phyloP scores from a whole-genome alignment of 2,797 vertebrate species.

The Peromyscus eremicus region DNA sequence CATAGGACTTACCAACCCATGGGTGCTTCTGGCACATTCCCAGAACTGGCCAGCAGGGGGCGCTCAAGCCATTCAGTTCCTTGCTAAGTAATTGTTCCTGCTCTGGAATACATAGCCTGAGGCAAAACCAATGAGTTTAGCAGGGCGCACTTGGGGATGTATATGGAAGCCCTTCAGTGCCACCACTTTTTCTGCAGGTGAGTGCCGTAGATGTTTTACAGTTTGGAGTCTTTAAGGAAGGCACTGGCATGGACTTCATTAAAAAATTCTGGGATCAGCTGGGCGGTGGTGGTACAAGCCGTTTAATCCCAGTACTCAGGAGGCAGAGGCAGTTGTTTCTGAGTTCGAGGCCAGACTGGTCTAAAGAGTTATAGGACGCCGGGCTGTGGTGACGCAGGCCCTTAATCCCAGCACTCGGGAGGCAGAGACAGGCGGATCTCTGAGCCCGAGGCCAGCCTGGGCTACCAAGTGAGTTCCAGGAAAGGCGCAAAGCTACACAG shows the following conservation, averaged over 20 bases:
- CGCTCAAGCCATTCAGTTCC: no score
- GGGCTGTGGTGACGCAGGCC: rapidly evolving
- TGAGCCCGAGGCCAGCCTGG: neutral
- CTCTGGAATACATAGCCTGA: neutral
- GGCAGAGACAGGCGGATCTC: neutral
- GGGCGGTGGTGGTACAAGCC: neutral
- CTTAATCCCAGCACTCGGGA: neutral
- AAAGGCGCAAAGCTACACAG: no score
- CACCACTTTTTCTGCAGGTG: neutral
- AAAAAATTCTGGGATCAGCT: neutral
- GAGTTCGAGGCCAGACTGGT: neutral
- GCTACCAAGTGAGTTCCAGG: neutral
- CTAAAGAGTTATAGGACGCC: neutral
- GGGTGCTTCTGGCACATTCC: neutral
- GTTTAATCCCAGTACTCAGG: neutral
- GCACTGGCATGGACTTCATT: neutral
- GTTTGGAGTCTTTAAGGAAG: neutral
- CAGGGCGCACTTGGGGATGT: no score
- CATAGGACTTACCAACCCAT: neutral
- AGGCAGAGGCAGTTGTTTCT: no score
- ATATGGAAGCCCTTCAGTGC: neutral
- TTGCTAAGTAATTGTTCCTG: neutral
- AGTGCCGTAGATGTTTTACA: neutral
- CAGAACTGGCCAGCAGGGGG: neutral
- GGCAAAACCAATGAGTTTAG: neutral